Evolutionary conservation across 2,888 invertebrate species (phyloP), one percentile per base, ranked within the genome.

Genomic region (Eupithecia dodoneata): DNA sequence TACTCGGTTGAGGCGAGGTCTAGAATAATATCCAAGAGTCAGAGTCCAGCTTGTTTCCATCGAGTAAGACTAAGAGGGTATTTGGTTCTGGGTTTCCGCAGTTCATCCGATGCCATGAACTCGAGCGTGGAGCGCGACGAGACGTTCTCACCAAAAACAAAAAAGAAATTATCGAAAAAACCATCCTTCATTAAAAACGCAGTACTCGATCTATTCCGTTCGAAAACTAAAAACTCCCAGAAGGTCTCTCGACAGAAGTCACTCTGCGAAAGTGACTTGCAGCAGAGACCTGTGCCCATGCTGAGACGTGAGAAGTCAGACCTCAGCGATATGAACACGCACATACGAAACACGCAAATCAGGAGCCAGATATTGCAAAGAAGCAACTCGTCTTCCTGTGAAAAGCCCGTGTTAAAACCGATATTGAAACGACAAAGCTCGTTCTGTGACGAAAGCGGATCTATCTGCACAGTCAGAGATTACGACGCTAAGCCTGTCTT

Each of bases 121-220:
- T 94, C 94, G 87, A 95, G 93, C 85, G 87, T 92, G 89, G 95
- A 95, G 90, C 94, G 91, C 88, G 94, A 95, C 88, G 94, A 94
- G 87, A 91, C 94, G 81, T 93, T 94, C 88, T 95, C 95, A 79
- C 95, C 95, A 88, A 95, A 95, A 94, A 94, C 95, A 88, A 95
- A 95, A 94, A 95, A 95, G 95, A 95, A 95, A 94, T 90, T 95
- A 73, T 94, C 95, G 71, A 95, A 95, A 95, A 95, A 95, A 86
- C 95, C 95, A 75, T 95, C 95, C 82, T 95, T 95, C 88, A 94
- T 95, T 81, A 95, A 95, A 91, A 95, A 94, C 87, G 95, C 95
- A 77, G 95, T 95, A 76, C 93, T 95, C 83, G 95, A 95, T 87
- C 85, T 95, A 80, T 95, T 95, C 89, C 94, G 95, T 80, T 95